Evolutionary conservation across 2,797 vertebrate species (phyloP), one percentile per base, ranked within the genome.

Genomic region (Menidia menidia): DNA sequence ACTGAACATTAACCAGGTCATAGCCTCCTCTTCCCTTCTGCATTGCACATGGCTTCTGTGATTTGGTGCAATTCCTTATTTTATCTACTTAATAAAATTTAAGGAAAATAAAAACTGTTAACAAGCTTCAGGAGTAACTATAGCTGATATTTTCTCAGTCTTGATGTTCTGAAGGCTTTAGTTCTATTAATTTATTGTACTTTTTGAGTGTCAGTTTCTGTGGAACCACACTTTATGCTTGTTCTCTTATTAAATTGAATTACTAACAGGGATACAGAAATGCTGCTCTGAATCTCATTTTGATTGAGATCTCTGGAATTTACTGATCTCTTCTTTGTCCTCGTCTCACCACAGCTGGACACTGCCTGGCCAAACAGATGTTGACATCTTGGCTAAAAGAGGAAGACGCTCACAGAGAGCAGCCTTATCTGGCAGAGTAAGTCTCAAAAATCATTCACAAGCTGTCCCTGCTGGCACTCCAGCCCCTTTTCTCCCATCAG

Each of bases 301-400:
- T 6, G 35, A 4, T 39, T 52, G 30, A 51, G 50, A 31, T 25
- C 10, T 1, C 18, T 50, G 47, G 25, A 50, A 43, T 60, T 6
- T 14, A 47, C 39, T 35, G 4, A 0, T n/a, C 25, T 62, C 45
- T 41, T 50, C 7, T 8, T 15, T 15, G 32, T 13, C 18, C 32
- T 6, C 25, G 9, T 33, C 67, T 57, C 43, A 54, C 54, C 64
- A 48, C 81, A 95, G 94, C 87, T 53, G 91, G 85, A 77, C 81
- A 78, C 12, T 94, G 94, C 77, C 56, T 94, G 50, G 91, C 89
- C 60, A 86, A 60, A 25, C 82, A 92, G 77, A 90, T 94, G 88
- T 87, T 89, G 71, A 70, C 68, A 16, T 75, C 82, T 1, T 93
- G 92, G 92, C 88, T 53, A 68, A 56, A 14, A 33, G 77, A 88